Base-by-base conservation (phyloP, 2,888 invertebrate species). In the Oasisia sp. region DNA sequence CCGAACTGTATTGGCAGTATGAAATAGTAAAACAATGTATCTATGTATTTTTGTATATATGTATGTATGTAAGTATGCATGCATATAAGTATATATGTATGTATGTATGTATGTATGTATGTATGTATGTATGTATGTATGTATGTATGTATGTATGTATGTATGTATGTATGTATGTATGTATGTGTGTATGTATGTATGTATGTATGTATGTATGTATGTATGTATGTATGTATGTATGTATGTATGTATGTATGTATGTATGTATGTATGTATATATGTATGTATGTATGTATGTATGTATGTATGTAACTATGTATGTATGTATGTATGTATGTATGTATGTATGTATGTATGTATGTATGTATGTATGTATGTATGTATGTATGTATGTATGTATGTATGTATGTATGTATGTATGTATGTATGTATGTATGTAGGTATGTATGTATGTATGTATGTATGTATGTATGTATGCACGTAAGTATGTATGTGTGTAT, bases 181-280 rank as follows among this genome's bases (percentile, higher is more conserved):
- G 14, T 3, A 91, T 91, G 12, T 58, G 32, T 91, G 1, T 32
- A 91, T 19, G 32, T 58, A 91, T 56, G n/a, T 50, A 32, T 58
- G 58, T 91, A 74, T 56, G 0, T 58, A 91, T 91, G 14, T 14
- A 58, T 32, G 56, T 1, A 91, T 91, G 12, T 58, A 91, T 38
- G 4, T 38, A 38, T 38, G 7, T 38, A 38, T 32, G 5, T 14
- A 32, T 38, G 5, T 89, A 92, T 44, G 89, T 89, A 92, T 50
- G 89, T 89, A 92, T 50, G 89, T 89, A 92, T 50, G 32, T 89
- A 92, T 50, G 89, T 89, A 92, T 50, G 89, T 89, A 92, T 50
- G 90, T 89, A 90, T 12, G 38, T 45, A 44, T 50, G 38, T 89
- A 44, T 32, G 4, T 38, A 38, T 38, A 38, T 38, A 38, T 38